A percentile compares a stretch with the other conserved stretches of the same genome.
These are phyloP conservation scores for Falco concolor DNA, from an alignment of 2,797 vertebrate genomes.

Conservation along the genomic window DNA sequence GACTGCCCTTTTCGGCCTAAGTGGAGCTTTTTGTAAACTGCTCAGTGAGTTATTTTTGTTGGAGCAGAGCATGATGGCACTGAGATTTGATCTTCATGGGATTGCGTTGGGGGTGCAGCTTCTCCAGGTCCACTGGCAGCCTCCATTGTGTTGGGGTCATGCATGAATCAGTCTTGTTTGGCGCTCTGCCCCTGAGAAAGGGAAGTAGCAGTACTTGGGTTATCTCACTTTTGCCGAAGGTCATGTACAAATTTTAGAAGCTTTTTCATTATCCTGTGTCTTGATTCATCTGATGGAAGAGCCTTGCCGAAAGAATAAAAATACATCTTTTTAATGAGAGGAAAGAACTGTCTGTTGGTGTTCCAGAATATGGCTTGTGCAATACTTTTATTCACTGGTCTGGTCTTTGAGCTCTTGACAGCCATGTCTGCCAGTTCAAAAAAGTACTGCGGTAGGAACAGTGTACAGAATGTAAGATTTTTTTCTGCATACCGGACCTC, in stretches of 20 bases:
- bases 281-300: background rate
- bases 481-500: background rate
- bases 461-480: background rate
- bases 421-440: background rate
- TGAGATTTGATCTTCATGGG: background rate
- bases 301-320: background rate
- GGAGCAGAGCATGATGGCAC: background rate
- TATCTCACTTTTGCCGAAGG: background rate
- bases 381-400: background rate
- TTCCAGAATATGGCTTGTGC: background rate
- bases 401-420: background rate
- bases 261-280: background rate
- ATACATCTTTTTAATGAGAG: background rate
- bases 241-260: background rate
- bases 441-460: background rate
- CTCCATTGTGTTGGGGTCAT: background rate
- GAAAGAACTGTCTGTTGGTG: background rate
- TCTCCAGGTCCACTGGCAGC: background rate
- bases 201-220: background rate
- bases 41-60: background rate
- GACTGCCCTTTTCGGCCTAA: background rate
- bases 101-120: background rate
- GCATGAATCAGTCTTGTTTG: background rate
- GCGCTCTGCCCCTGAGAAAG: background rate
- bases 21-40: accelerated